Conservation (phyloP, 2,113 vertebrate species). For the Symphodus melops region DNA sequence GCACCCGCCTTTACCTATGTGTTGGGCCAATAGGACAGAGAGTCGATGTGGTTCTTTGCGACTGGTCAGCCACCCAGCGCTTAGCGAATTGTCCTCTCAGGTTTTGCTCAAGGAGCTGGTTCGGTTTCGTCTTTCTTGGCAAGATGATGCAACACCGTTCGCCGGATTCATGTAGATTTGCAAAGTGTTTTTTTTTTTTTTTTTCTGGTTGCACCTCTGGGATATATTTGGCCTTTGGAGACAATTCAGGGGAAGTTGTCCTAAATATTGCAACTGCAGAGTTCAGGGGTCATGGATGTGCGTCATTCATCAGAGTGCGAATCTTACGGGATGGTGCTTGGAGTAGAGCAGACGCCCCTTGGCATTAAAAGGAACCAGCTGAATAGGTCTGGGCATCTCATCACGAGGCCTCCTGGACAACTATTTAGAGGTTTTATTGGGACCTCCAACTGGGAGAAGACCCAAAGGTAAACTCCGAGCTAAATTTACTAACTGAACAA, state of each 20-base stretch:
- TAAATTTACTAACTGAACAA: not conserved
- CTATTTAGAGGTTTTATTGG: too few relatives aligned
- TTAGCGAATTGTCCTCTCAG: too few relatives aligned
- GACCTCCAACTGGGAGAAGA: too few relatives aligned
- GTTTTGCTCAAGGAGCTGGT: not conserved
- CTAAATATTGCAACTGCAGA: too few relatives aligned
- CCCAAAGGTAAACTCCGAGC: not conserved
- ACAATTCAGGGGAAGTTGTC: too few relatives aligned
- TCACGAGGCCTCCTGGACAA: too few relatives aligned
- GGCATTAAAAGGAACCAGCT: too few relatives aligned
- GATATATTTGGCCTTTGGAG: not conserved
- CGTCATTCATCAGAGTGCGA: not conserved
- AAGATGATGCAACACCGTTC: not conserved
- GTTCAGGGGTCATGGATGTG: too few relatives aligned
- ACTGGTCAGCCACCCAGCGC: too few relatives aligned
- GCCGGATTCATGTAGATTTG: not conserved
- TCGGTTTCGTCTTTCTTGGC: not conserved
- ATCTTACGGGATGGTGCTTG: not conserved
- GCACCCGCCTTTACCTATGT: not conserved
- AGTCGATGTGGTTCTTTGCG: not conserved
- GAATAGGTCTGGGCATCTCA: too few relatives aligned
- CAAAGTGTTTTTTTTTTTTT: too few relatives aligned
- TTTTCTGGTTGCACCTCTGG: not conserved
- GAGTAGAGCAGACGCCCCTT: not conserved
- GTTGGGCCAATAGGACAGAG: not conserved